A percentile compares a stretch with the other conserved stretches of the same genome.
These are phyloP conservation scores for Rotaria macrura DNA, from an alignment of 2,888 invertebrate species.

Conservation along the genomic window DNA sequence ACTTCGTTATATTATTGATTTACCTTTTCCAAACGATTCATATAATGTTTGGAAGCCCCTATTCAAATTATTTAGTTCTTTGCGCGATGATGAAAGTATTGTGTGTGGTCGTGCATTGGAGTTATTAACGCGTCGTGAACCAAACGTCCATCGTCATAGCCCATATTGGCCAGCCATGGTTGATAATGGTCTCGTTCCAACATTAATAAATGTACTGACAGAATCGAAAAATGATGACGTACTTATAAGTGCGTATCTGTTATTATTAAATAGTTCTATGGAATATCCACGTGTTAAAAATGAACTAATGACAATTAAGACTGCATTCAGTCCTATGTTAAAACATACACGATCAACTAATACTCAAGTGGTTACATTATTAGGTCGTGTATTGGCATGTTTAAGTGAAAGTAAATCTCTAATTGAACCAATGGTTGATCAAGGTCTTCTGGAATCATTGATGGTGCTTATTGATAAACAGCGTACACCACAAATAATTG, in stretches of 20 bases:
- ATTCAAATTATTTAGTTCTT: background rate
- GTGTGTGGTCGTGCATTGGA: background rate
- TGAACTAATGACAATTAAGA: background rate
- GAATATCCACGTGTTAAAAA: background rate
- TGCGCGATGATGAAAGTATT: background rate
- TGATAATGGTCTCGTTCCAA: background rate
- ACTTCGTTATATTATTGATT: background rate
- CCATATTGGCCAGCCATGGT: background rate
- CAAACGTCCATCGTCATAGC: background rate
- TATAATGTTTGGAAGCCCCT: constrained; percentile 15
- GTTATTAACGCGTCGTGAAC: background rate
- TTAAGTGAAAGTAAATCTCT: background rate
- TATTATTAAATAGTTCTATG: background rate
- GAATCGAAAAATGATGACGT: background rate
- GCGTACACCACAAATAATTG: background rate
- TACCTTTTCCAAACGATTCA: background rate
- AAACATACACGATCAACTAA: background rate
- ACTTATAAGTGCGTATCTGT: background rate
- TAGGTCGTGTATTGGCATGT: background rate
- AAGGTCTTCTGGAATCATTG: background rate
- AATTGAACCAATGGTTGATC: background rate
- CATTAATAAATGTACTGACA: background rate
- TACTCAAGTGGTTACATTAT: background rate
- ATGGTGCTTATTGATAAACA: background rate
- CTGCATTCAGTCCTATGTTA: background rate